Evolutionary conservation across 2,797 vertebrate species (phyloP).

Genomic region (Hyperoplus lanceolatus): DNA sequence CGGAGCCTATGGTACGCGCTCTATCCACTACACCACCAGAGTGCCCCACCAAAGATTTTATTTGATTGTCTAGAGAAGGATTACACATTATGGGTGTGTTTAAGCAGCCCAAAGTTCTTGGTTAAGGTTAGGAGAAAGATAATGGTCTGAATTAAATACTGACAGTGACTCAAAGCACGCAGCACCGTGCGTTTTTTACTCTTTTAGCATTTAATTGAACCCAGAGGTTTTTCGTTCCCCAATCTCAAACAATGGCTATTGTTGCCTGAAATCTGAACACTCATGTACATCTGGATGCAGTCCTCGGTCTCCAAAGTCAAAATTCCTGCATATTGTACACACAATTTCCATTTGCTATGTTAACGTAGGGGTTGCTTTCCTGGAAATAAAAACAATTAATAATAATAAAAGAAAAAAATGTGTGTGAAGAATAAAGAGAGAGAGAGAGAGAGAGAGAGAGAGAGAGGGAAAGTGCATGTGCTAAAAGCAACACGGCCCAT

Average conservation of each 20-base stretch:
- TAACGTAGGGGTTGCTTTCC: fast-evolving
- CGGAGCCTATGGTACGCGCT: too few species aligned
- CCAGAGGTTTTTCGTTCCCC: not conserved
- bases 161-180: not conserved
- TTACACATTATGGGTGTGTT: not conserved
- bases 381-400: not conserved
- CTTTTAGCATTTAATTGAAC: not conserved
- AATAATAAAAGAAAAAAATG: not conserved
- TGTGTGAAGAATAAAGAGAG: conserved; percentile 17
- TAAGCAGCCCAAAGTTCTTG: not conserved
- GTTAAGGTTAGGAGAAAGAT: not conserved
- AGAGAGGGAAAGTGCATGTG: conserved; percentile 6
- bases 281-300: not conserved
- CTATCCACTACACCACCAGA: too few species aligned
- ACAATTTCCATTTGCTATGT: not conserved
- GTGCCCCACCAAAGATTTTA: too few species aligned
- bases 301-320: not conserved
- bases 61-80: too few species aligned
- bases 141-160: not conserved
- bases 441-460: not conserved
- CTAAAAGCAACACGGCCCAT: conserved; percentile 43
- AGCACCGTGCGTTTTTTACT: not conserved
- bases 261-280: not conserved
- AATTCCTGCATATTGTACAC: not conserved
- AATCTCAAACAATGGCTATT: not conserved